Evolutionary conservation across 2,113 vertebrate genomes (phyloP), one percentile per base, ranked within the genome.

Genomic region (Colius striatus): DNA sequence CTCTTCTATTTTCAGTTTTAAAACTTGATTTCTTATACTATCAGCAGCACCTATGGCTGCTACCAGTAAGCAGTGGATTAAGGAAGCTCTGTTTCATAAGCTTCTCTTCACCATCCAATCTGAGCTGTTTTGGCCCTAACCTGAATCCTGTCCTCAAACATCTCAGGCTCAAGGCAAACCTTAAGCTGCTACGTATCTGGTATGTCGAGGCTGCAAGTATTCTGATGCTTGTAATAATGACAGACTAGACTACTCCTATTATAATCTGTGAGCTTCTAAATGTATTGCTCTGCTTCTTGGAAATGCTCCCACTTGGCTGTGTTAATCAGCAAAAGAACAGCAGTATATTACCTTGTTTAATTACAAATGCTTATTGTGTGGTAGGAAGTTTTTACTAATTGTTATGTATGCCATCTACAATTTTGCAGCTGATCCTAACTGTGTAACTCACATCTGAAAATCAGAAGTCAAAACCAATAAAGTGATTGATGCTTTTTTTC

Each of bases 131-230:
- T 55, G 16, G 14, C 27, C 22, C 19, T 41, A 70, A 74, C 11
- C 6, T 8, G 15, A 92, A 78, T 16, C 47, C 26, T 78, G 21
- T 27, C 60, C 60, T 81, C n/a, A 78, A 87, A 66, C 0, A 0
- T 5, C 29, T 30, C 54, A 36, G 45, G 19, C 47, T 87, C 22
- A 87, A 72, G 5, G 6, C 27, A 43, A 80, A 11, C 30, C 1
- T 2, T 54, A 66, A 38, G 25, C 5, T 1, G 3, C 53, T 50
- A 30, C 14, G 36, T 27, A 65, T 8, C 10, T 1, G 0, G 21
- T 34, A 4, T 27, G 25, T 9, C 47, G 48, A 92, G 16, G 13
- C 22, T 10, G 25, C 18, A 16, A 22, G 10, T 58, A 36, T 47
- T 62, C n/a, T 26, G 9, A 54, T 25, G 20, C 1, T 5, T 38